Conservation (phyloP, 2,113 vertebrate species). For the Brevimyrus niger region DNA sequence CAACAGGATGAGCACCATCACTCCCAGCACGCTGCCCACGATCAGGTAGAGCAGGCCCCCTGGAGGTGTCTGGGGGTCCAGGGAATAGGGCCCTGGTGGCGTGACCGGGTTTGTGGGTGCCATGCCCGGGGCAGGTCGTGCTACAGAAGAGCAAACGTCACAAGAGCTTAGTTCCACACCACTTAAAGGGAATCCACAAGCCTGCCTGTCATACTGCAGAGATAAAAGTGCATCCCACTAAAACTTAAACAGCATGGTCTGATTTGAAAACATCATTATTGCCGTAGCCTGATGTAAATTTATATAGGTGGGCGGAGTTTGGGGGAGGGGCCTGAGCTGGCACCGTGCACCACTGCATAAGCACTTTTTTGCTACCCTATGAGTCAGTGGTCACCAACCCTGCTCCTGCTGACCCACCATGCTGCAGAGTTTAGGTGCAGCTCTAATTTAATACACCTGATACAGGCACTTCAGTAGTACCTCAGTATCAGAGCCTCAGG, state of each 20-base stretch:
- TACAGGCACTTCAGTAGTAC: neutral
- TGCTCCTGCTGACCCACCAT: neutral
- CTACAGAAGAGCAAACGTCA: constrained; percentile 41
- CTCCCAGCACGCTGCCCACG: constrained; percentile 79
- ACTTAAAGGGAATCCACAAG: neutral
- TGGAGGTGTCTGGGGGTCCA: constrained; percentile 53
- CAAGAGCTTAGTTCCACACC: too few relatives aligned
- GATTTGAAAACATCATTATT: neutral
- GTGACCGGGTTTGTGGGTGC: constrained; percentile 67
- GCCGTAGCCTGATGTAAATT: neutral
- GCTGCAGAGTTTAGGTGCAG: neutral
- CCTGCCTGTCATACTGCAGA: neutral
- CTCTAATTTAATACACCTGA: neutral
- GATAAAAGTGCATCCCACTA: neutral
- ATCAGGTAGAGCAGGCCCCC: constrained; percentile 83
- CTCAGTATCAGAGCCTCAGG: neutral
- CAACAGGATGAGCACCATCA: constrained; percentile 92
- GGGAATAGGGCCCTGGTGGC: constrained; percentile 53
- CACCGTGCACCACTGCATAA: neutral
- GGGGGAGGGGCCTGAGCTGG: neutral
- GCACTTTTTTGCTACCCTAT: neutral
- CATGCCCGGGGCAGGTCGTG: constrained; percentile 65
- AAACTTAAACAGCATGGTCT: neutral
- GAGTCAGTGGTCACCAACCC: neutral
- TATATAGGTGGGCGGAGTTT: neutral